A percentile compares a stretch with the other conserved stretches of the same genome.
Conservation (phyloP, 2,888 invertebrate genomes). For the Agrochola litura region DNA sequence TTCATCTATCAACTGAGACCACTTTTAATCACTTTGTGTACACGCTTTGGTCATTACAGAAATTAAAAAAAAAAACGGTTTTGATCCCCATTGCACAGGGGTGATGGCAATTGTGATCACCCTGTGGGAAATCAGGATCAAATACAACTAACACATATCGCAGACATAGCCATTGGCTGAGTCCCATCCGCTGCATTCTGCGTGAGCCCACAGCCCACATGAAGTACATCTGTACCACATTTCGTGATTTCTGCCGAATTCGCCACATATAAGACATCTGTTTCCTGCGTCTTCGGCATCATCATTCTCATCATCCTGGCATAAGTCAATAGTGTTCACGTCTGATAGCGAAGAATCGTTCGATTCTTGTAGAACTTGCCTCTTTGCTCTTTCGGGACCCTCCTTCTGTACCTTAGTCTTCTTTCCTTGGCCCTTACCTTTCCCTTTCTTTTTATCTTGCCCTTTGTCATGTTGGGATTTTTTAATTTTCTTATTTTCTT, state of each 20-base stretch:
- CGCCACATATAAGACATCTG: not conserved
- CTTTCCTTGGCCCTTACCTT: not conserved
- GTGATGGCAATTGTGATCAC: too few relatives aligned
- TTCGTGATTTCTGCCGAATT: not conserved
- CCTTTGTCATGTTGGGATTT: constrained; percentile 3
- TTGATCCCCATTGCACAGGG: too few relatives aligned
- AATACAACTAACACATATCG: not conserved
- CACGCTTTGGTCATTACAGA: too few relatives aligned
- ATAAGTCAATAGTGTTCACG: not conserved
- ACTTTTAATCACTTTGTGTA: too few relatives aligned
- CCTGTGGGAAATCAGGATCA: too few relatives aligned
- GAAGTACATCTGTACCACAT: not conserved
- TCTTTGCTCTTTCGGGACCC: constrained; percentile 2
- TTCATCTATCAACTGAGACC: too few relatives aligned
- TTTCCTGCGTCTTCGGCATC: not conserved
- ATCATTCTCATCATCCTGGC: constrained; percentile 2
- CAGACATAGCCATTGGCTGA: not conserved
- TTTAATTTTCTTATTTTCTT: not conserved
- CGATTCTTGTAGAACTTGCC: not conserved
- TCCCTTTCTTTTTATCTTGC: not conserved
- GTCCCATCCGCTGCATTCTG: not conserved
- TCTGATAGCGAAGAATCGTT: not conserved
- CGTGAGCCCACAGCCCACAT: not conserved
- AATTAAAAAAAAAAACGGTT: too few relatives aligned
- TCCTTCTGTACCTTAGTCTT: constrained; percentile 2